phyloP scores from a whole-genome alignment of 2,113 vertebrate species.

The Spizaetus ornatus region DNA sequence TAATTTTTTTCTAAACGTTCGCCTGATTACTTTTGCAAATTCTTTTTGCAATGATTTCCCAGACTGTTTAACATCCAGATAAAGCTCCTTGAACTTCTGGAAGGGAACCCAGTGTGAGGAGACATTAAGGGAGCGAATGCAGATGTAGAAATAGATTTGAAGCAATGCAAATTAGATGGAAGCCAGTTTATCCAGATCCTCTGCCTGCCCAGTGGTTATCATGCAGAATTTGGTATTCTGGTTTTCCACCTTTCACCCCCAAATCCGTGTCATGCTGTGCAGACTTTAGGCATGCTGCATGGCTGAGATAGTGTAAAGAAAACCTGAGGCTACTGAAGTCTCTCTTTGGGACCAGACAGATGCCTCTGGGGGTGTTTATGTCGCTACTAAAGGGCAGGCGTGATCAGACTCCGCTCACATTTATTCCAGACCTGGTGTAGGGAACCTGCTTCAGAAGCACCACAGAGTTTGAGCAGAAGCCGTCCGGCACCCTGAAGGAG shows the following conservation, averaged over 20 bases:
- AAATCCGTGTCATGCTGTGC: not conserved
- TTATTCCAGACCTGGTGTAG: not conserved
- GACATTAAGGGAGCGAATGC: not conserved
- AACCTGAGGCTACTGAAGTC: not conserved
- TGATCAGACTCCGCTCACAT: not conserved
- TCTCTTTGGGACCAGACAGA: not conserved
- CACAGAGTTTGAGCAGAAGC: not conserved
- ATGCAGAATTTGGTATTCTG: not conserved
- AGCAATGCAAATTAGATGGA: not conserved
- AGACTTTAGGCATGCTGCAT: not conserved
- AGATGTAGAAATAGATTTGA: slow-evolving; percentile 1
- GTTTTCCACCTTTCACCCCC: not conserved
- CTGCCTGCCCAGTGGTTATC: not conserved
- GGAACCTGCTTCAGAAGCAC: not conserved
- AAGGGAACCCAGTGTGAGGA: not conserved
- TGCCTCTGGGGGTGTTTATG: not conserved
- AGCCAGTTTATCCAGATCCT: slow-evolving; percentile 12
- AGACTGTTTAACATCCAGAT: not conserved
- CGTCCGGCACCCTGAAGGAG: not conserved
- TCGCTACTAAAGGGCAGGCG: not conserved
- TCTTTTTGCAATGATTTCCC: not conserved
- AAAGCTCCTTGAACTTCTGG: not conserved
- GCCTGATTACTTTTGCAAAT: slow-evolving; percentile 22
- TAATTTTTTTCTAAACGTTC: not conserved
- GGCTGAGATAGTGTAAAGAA: not conserved